Percentiles rank a stretch among this genome's conserved stretches.
Conservation (phyloP, 2,888 invertebrate genomes). For the Diaprepes abbreviatus region DNA sequence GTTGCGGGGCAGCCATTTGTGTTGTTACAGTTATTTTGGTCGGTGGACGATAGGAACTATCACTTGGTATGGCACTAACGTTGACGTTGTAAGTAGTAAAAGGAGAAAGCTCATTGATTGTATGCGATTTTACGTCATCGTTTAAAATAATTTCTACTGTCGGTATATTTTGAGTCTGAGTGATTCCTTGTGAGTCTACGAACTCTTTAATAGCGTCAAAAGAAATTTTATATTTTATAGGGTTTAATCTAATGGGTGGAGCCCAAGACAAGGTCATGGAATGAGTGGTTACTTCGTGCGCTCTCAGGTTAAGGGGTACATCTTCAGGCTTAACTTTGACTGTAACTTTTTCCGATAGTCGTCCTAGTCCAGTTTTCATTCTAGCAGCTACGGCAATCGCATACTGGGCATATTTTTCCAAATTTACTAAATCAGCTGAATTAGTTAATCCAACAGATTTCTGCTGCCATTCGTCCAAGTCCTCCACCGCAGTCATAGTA, state of each 20-base stretch:
- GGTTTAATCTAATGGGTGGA: slow-evolving; percentile 89
- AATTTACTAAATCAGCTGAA: slow-evolving; percentile 89
- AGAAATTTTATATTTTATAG: slow-evolving; percentile 89
- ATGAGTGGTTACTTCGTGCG: slow-evolving; percentile 93
- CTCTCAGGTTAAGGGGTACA: slow-evolving; percentile 89
- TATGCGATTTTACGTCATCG: slow-evolving; percentile 78
- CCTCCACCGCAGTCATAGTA: slow-evolving; percentile 93
- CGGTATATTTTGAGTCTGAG: slow-evolving; percentile 87
- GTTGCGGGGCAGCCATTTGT: slow-evolving; percentile 96
- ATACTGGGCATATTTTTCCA: slow-evolving; percentile 92
- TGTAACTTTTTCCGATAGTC: slow-evolving; percentile 86
- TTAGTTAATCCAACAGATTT: slow-evolving; percentile 88
- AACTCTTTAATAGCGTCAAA: slow-evolving; percentile 95
- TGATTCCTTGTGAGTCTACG: slow-evolving; percentile 93
- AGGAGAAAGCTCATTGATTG: slow-evolving; percentile 90
- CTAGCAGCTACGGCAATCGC: slow-evolving; percentile 91
- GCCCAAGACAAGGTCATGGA: slow-evolving; percentile 94
- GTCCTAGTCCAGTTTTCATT: slow-evolving; percentile 84
- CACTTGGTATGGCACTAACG: slow-evolving; percentile 89
- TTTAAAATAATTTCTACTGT: slow-evolving; percentile 81
- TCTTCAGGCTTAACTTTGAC: slow-evolving; percentile 94
- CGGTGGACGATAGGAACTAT: slow-evolving; percentile 86
- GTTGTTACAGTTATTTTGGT: slow-evolving; percentile 95
- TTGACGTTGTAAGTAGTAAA: slow-evolving; percentile 96
- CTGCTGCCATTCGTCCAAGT: slow-evolving; percentile 92